Percentiles rank a stretch among this genome's conserved stretches.
Conservation (phyloP, 2,797 vertebrate genomes). For the Anguilla anguilla region DNA sequence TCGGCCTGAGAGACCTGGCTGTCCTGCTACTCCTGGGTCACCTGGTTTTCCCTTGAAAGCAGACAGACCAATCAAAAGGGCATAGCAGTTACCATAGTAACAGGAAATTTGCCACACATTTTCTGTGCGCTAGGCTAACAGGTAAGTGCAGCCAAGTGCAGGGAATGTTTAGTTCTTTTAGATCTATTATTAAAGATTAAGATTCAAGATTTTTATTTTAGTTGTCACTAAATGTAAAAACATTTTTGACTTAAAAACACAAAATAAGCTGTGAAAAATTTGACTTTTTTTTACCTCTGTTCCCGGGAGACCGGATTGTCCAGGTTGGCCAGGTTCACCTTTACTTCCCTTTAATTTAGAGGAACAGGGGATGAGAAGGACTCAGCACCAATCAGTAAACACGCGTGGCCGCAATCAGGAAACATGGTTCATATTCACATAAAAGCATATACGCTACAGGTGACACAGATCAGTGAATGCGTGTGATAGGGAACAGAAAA, state of each 20-base stretch:
- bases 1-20: conserved; percentile 86
- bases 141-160: not conserved
- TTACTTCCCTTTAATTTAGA: conserved; percentile 79
- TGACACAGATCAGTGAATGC: not conserved
- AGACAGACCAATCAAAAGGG: conserved; percentile 25
- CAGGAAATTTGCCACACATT: not conserved
- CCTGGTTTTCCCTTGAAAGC: conserved; percentile 82
- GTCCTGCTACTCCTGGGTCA: conserved; percentile 74
- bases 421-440: not conserved
- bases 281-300: conserved; percentile 71
- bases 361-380: conserved; percentile 34
- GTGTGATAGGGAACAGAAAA: not conserved
- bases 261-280: not conserved
- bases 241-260: not conserved
- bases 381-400: not conserved
- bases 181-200: not conserved
- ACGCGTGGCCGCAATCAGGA: not conserved
- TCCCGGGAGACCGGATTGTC: conserved; percentile 77
- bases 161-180: not conserved
- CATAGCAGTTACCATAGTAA: not conserved
- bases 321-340: conserved; percentile 82
- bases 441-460: not conserved
- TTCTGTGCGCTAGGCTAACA: not conserved
- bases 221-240: not conserved
- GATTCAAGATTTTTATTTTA: not conserved